Conservation (phyloP, 2,888 invertebrate genomes). For the Melanostoma scalare region DNA sequence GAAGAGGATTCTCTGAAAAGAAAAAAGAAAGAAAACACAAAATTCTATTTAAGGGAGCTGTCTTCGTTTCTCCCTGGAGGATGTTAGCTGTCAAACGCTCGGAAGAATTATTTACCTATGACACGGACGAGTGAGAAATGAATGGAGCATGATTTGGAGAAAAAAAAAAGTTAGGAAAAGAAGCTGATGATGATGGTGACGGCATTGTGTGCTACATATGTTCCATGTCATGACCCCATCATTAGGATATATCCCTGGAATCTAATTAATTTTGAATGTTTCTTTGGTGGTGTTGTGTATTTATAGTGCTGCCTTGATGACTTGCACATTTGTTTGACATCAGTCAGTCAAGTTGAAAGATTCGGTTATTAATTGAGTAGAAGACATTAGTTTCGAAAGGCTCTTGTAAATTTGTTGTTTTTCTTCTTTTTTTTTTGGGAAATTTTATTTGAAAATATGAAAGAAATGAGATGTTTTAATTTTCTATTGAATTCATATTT, state of each 20-base stretch:
- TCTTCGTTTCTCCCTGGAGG: slow-evolving; percentile 58
- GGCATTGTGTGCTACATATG: slow-evolving; percentile 70
- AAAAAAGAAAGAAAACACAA: slow-evolving; percentile 37
- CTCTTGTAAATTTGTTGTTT: too few relatives aligned
- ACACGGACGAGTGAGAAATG: slow-evolving; percentile 70
- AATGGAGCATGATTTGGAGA: slow-evolving; percentile 63
- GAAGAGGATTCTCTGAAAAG: slow-evolving; percentile 40
- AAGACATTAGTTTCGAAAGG: too few relatives aligned
- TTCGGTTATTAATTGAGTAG: slow-evolving; percentile 42
- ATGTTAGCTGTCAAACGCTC: slow-evolving; percentile 67
- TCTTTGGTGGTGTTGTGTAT: slow-evolving; percentile 17
- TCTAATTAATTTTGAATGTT: slow-evolving; percentile 71
- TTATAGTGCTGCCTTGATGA: slow-evolving; percentile 52
- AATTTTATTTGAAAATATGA: too few relatives aligned
- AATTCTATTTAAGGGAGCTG: slow-evolving; percentile 70
- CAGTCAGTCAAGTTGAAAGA: slow-evolving; percentile 59
- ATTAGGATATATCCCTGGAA: slow-evolving; percentile 65
- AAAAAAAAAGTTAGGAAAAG: slow-evolving; percentile 55
- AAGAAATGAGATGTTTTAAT: too few relatives aligned
- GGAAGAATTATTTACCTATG: slow-evolving; percentile 71
- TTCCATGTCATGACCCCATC: slow-evolving; percentile 70
- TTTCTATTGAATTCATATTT: too few relatives aligned
- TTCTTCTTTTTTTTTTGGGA: too few relatives aligned
- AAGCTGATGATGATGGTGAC: slow-evolving; percentile 46
- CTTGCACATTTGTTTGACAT: slow-evolving; percentile 72